Evolutionary conservation across 2,888 invertebrate genomes (phyloP).

Genomic region (Dioctria rufipes): DNA sequence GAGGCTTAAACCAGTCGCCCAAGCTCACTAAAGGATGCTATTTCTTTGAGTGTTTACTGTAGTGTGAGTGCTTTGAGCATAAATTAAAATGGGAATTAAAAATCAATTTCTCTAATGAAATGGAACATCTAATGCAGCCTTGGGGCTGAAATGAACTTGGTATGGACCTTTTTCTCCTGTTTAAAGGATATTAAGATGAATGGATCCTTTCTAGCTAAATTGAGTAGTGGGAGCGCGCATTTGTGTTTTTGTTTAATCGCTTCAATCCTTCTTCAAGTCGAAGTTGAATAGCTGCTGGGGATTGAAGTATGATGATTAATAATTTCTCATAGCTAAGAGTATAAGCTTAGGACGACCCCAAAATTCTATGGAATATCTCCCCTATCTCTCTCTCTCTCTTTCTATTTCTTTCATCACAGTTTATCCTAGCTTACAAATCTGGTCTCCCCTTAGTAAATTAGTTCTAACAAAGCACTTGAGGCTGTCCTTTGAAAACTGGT

Average conservation of each 20-base stretch:
- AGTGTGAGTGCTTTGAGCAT: background rate
- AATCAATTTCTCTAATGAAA: slow-evolving; percentile 21
- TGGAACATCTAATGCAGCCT: background rate
- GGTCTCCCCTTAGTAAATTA: background rate
- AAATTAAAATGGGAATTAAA: slow-evolving; percentile 4
- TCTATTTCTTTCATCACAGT: background rate
- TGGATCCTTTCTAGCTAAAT: background rate
- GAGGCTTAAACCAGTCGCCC: background rate
- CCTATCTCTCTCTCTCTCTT: background rate
- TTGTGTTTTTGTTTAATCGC: background rate
- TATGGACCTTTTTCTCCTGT: background rate
- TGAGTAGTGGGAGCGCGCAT: background rate
- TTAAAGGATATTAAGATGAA: background rate
- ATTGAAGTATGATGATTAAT: background rate
- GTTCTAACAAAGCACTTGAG: slow-evolving; percentile 4
- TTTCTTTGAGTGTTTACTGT: background rate
- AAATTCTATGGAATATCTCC: background rate
- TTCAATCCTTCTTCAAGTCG: background rate
- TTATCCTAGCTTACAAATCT: no score
- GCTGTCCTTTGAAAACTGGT: background rate
- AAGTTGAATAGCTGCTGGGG: background rate
- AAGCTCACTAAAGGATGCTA: background rate
- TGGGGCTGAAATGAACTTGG: background rate
- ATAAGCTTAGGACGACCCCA: background rate
- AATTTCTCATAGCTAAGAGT: background rate